phyloP scores from a whole-genome alignment of 2,113 vertebrate species.

The Prionailurus viverrinus region DNA sequence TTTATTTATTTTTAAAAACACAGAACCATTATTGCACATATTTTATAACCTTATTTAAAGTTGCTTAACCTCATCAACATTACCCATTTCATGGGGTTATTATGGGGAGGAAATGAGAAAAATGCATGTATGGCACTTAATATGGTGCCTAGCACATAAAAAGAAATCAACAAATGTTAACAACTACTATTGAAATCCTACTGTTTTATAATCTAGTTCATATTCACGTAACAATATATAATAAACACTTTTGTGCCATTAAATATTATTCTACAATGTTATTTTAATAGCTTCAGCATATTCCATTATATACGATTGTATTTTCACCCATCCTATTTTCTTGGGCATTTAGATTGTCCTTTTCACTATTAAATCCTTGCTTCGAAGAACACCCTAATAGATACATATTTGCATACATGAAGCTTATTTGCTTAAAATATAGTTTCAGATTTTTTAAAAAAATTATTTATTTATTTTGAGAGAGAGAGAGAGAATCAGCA shows the following conservation, averaged over 20 bases:
- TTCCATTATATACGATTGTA: neutral
- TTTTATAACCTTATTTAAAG: neutral
- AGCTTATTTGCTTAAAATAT: neutral
- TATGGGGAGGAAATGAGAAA: neutral
- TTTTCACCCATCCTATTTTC: neutral
- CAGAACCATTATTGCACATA: neutral
- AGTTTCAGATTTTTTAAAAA: neutral
- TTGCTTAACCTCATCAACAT: neutral
- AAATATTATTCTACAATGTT: constrained; percentile 4
- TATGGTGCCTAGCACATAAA: neutral
- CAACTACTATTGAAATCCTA: neutral
- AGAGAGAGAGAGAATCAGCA: too few species aligned
- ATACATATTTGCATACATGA: neutral
- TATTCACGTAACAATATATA: neutral
- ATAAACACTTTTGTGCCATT: neutral
- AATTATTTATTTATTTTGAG: too few species aligned
- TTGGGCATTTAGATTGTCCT: neutral
- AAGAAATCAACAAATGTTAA: constrained; percentile 16
- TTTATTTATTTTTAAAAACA: constrained; percentile 11
- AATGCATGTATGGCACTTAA: neutral
- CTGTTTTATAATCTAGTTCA: neutral
- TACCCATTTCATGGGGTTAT: neutral
- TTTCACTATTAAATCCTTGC: neutral
- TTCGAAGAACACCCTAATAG: neutral
- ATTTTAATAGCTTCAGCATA: constrained; percentile 5